Base-by-base conservation (phyloP, 2,113 vertebrate genomes). In the Polyodon spathula region DNA sequence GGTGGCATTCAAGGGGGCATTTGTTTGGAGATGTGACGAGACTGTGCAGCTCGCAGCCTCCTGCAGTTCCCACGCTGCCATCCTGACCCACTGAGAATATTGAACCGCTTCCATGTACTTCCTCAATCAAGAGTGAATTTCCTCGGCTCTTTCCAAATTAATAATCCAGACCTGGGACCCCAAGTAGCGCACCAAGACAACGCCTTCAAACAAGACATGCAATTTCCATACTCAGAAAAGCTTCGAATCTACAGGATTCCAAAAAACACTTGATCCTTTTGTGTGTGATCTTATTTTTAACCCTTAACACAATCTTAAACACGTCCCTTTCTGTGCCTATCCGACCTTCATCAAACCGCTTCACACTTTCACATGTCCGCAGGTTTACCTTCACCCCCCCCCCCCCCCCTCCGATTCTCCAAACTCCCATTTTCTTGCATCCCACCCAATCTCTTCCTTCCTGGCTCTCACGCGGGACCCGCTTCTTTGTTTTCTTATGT, bases 91-190 rank as follows among this genome's bases (percentile, higher is more conserved):
- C 66, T 71, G 75, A 62, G 81, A 79, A 75, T 78, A 74, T 64
- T 64, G 68, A 69, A 77, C 67, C 76, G 76, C 63, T 78, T 69
- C 80, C 81, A 79, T 80, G 68, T 71, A 81, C 80, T 86, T 85
- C 84, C 84, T 80, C 78, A 85, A 85, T 84, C 78, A 80, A 78
- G 74, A 74, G 76, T 79, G 78, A 74, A 82, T 84, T 84, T 84
- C 83, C 86, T 85, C 66, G 76, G 68, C 77, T 75, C 75, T 71
- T 64, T 60, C 68, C 69, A 68, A 59, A 74, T 73, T 67, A 74
- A 75, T 76, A 71, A 76, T 76, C 71, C 67, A 63, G 56, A 70
- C 60, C 59, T 37, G 60, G 72, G 64, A 66, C 16, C 39, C 38
- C 15, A n/a, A 50, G 5, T 50, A 12, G 1, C 14, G 48, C 48